These are phyloP conservation scores for Tuberolachnus salignus DNA, from an alignment of 2,888 invertebrate genomes.

Conservation along the genomic window DNA sequence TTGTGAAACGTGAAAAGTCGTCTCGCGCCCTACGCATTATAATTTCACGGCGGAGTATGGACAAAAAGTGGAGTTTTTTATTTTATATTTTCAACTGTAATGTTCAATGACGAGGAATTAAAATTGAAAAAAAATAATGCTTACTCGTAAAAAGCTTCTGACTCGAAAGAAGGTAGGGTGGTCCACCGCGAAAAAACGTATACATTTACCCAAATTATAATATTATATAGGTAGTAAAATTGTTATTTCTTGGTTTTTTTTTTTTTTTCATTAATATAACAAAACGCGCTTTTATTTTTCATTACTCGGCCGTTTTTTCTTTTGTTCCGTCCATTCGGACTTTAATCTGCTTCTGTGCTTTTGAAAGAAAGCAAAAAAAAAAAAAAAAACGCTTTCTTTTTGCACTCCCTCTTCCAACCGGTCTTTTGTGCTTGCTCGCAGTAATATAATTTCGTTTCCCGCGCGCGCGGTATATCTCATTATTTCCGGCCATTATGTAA, in stretches of 20 bases:
- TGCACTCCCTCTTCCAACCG: background rate
- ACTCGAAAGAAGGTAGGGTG: background rate
- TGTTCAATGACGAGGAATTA: slow-evolving; percentile 37
- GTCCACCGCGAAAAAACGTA: slow-evolving; percentile 35
- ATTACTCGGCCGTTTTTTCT: slow-evolving; percentile 48
- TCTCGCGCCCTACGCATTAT: background rate
- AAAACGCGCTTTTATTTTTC: slow-evolving; percentile 21
- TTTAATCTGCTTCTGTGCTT: slow-evolving; percentile 51
- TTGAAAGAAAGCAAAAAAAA: slow-evolving; percentile 15
- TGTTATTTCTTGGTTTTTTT: slow-evolving; percentile 23
- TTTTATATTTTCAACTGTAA: background rate
- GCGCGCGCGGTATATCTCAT: slow-evolving; percentile 20
- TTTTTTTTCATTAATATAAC: slow-evolving; percentile 1
- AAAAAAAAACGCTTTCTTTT: slow-evolving; percentile 30
- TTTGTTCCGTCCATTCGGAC: slow-evolving; percentile 48
- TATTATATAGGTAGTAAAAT: slow-evolving; percentile 14
- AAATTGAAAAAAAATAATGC: slow-evolving; percentile 13
- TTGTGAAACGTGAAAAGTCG: slow-evolving; percentile 21
- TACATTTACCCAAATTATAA: slow-evolving; percentile 42
- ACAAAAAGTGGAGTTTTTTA: background rate
- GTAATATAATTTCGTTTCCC: slow-evolving; percentile 30
- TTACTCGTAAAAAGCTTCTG: background rate
- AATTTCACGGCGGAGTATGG: slow-evolving; percentile 2
- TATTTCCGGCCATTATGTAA: slow-evolving; percentile 48
- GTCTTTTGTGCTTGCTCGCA: too few relatives aligned